phyloP scores from a whole-genome alignment of 2,113 vertebrate species.

The Steatornis caripensis region DNA sequence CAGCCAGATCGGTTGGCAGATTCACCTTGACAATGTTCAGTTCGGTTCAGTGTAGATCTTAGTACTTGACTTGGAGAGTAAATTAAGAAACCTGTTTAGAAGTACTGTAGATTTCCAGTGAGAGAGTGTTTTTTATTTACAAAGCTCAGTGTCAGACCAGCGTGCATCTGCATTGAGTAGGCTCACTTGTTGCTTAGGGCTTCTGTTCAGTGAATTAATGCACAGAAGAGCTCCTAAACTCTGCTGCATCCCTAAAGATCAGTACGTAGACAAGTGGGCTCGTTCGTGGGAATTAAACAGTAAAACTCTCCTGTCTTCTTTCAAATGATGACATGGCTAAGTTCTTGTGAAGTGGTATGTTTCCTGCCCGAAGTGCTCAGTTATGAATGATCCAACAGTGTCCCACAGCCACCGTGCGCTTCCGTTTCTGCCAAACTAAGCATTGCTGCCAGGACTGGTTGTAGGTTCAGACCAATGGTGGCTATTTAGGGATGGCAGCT shows the following conservation, averaged over 20 bases:
- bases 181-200: not conserved
- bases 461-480: not conserved
- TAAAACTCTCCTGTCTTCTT: not conserved
- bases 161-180: not conserved
- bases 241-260: not conserved
- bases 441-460: not conserved
- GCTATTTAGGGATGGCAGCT: not conserved
- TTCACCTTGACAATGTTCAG: not conserved
- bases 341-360: not conserved
- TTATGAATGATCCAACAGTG: not conserved
- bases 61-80: not conserved
- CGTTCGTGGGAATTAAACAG: not conserved
- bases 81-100: not conserved
- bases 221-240: not conserved
- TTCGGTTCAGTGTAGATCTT: not conserved
- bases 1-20: not conserved
- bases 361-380: not conserved
- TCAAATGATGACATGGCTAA: not conserved
- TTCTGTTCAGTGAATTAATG: not conserved
- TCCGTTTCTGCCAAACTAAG: not conserved
- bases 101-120: not conserved
- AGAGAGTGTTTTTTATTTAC: not conserved
- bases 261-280: not conserved
- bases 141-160: not conserved
- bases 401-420: fast-evolving